Evolutionary conservation across 2,113 vertebrate species (phyloP), one percentile per base, ranked within the genome.

Genomic region (Bettongia penicillata): DNA sequence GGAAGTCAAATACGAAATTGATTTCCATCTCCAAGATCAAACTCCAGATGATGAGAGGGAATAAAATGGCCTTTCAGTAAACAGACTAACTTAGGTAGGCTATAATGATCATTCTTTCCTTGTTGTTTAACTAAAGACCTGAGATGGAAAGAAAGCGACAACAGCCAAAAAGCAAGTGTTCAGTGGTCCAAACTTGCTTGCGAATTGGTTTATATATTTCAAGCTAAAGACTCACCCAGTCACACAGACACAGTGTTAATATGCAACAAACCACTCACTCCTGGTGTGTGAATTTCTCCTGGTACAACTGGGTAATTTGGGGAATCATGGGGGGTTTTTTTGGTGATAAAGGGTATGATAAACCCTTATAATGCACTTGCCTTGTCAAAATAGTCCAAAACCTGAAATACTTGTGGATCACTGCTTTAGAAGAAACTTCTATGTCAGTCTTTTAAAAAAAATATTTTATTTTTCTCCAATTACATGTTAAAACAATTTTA

Each of bases 31-130:
- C 90, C 2, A 25, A 96, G 84, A 94, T 37, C 28, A 93, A 96
- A 92, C 43, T 96, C 51, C 92, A 94, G 28, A 48, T 94, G 53
- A 52, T 90, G 43, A 94, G 23, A 93, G n/a, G 49, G 93, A 96
- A 93, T 93, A 53, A 96, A 96, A 93, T 3, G 28, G 8, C 43
- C 91, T 55, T 31, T 97, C 92, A 95, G 94, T 57, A 68, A 91
- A 90, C 89, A 91, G 91, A 90, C 50, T 61, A 95, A 91, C 92
- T 89, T 92, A 89, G 37, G 23, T 84, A 37, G 23, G 23, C 90
- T 94, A 89, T 22, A 77, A 91, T n/a, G 93, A 90, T 91, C 94
- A 52, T 52, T 68, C 50, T 49, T 11, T 92, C 91, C 51, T 92
- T 68, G 48, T 49, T 90, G 51, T 52, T 91, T 91, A 91, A 52